Evolutionary conservation across 2,888 invertebrate species (phyloP), one percentile per base, ranked within the genome.

Genomic region (Onthophagus sagittarius): DNA sequence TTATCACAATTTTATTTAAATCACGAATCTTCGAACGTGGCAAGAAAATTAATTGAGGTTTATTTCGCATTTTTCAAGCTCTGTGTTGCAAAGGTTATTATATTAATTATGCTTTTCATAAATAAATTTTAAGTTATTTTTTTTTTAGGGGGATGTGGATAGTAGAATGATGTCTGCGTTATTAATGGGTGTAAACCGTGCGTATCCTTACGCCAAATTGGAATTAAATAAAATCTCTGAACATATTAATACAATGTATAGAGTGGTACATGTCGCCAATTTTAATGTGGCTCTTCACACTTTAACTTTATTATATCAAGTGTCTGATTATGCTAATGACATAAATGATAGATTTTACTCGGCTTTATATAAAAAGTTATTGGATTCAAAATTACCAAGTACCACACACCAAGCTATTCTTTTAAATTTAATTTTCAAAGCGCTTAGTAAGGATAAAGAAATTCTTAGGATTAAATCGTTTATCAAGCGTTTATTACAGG

Each of bases 11-110:
- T 97, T 82, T 90, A 91, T 76, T 86, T 97, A 62, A 90, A 90
- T 5, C 90, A 90, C 72, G 91, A 93, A 2, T 94, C 95, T 77
- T 86, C 87, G 2, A 88, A 90, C 69, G 89, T 97, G 13, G 96
- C 98, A 0, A 91, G 91, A 78, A 93, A 91, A 79, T 87, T 99
- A 39, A 94, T 99, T 65, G 89, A 93, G 77, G 93, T 99, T 70
- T 99, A 99, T 85, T 96, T 99, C 83, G 92, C 95, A 0, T 96
- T 99, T 84, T 99, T 99, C 87, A 97, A 97, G 86, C 94, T 96
- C 70, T 91, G 93, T 73, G 91, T 96, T 4, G 95, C 96, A 83
- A 92, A 91, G 88, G 92, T 91, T 5, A 53, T 9, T n/a, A 23
- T 71, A 23, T 2, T 53, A 70, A 2, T 1, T 71, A 15, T 71